A percentile compares a stretch with the other conserved stretches of the same genome.
Conservation (phyloP, 2,888 invertebrate species). For the Hydriomena furcata region DNA sequence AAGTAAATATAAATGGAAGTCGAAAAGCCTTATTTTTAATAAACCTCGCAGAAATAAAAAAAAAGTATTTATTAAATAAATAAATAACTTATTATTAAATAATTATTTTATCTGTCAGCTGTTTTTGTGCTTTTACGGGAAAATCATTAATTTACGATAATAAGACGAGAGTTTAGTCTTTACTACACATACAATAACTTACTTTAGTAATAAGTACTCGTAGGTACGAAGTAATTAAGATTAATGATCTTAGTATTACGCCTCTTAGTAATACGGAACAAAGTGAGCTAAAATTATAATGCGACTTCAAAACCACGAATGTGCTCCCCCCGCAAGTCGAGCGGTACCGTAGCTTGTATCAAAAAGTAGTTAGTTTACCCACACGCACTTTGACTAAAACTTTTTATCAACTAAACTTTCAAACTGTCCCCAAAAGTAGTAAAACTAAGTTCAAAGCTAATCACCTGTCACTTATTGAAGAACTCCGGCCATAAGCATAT, state of each 20-base stretch:
- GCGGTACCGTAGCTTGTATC: conserved; percentile 11
- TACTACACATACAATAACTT: background rate
- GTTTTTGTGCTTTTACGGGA: background rate
- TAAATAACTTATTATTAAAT: no score
- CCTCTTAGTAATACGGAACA: conserved; percentile 3
- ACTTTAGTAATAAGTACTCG: background rate
- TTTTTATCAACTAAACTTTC: conserved; percentile 74
- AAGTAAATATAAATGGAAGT: conserved; percentile 3
- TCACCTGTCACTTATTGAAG: conserved; percentile 60
- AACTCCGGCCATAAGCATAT: conserved; percentile 59
- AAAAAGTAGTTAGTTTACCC: conserved; percentile 21
- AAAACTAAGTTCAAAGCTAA: conserved; percentile 59
- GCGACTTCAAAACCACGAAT: conserved; percentile 33
- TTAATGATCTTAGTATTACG: background rate
- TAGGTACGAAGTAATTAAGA: background rate
- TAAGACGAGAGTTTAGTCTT: background rate
- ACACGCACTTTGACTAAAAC: conserved; percentile 58
- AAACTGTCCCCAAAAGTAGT: conserved; percentile 57
- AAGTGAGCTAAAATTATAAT: conserved; percentile 10
- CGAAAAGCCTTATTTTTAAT: background rate
- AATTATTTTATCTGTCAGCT: no score
- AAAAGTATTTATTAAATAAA: no score
- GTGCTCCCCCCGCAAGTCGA: conserved; percentile 16
- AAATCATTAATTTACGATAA: background rate
- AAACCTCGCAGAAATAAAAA: no score